Conservation (phyloP, 2,888 invertebrate species). For the Achlya flavicornis region DNA sequence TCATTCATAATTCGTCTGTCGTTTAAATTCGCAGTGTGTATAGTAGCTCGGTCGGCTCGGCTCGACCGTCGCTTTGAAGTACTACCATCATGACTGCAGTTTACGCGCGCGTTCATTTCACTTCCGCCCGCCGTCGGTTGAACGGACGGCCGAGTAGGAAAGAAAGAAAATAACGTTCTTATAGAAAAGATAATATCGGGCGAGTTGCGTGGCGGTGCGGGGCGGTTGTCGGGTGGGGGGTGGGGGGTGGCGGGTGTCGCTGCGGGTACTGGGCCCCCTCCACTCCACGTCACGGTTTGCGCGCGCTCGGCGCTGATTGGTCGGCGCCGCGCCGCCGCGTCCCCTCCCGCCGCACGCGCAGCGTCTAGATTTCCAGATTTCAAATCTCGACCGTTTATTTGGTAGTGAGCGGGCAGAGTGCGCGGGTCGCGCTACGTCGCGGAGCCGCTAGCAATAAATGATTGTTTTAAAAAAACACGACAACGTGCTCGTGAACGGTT, state of each 20-base stretch:
- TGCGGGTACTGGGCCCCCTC: slow-evolving; percentile 16
- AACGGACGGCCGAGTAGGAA: slow-evolving; percentile 75
- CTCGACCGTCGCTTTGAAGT: slow-evolving; percentile 28
- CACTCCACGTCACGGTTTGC: slow-evolving; percentile 69
- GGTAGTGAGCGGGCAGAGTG: slow-evolving; percentile 70
- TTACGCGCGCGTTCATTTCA: slow-evolving; percentile 79
- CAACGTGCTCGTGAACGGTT: slow-evolving; percentile 77
- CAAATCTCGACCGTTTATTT: slow-evolving; percentile 85
- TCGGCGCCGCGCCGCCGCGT: slow-evolving; percentile 43
- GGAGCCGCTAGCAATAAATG: slow-evolving; percentile 43
- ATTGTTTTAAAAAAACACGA: slow-evolving; percentile 64
- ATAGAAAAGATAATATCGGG: slow-evolving; percentile 77
- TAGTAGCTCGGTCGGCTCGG: slow-evolving; percentile 21
- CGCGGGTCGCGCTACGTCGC: slow-evolving; percentile 57
- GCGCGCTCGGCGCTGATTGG: slow-evolving; percentile 70
- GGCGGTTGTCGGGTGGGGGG: slow-evolving; percentile 47
- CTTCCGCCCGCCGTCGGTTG: slow-evolving; percentile 81
- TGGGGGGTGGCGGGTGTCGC: slow-evolving; percentile 25
- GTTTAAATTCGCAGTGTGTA: slow-evolving; percentile 39
- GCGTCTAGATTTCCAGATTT: slow-evolving; percentile 81
- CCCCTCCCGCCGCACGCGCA: slow-evolving; percentile 69
- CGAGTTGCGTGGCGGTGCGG: slow-evolving; percentile 23
- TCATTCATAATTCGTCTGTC: slow-evolving; percentile 37
- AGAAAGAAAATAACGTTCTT: slow-evolving; percentile 81
- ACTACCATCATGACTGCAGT: slow-evolving; percentile 59